Conservation (phyloP, 2,888 invertebrate species). For the Aphodius sticticus region DNA sequence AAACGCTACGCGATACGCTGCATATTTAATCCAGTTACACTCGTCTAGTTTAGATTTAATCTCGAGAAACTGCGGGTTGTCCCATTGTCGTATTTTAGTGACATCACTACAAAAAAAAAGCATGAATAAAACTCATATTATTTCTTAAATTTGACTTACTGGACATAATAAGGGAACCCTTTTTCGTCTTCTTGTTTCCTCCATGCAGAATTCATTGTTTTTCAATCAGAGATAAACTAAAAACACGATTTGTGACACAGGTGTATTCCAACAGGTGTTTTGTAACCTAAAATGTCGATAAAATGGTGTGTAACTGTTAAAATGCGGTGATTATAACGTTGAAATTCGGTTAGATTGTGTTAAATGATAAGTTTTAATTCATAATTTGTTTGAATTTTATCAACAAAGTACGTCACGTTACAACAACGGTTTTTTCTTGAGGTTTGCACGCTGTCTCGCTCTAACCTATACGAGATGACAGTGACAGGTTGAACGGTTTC, state of each 20-base stretch:
- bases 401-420: constrained; percentile 14
- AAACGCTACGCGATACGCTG: constrained; percentile 78
- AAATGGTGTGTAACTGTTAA: not conserved
- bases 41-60: constrained; percentile 67
- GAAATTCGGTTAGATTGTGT: constrained; percentile 5
- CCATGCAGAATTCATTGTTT: constrained; percentile 54
- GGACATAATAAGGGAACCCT: constrained; percentile 67
- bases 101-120: constrained; percentile 60
- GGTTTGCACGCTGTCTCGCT: constrained; percentile 11
- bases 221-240: not conserved
- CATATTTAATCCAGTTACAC: constrained; percentile 76
- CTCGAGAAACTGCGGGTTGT: constrained; percentile 68
- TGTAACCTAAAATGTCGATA: constrained; percentile 6
- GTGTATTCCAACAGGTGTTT: constrained; percentile 15
- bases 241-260: not conserved
- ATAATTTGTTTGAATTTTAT: constrained; percentile 7
- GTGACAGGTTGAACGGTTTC: not conserved
- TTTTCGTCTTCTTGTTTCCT: constrained; percentile 68
- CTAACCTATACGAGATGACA: not conserved
- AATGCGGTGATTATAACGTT: not conserved
- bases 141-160: constrained; percentile 58
- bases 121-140: constrained; percentile 6
- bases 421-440: constrained; percentile 12
- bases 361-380: constrained; percentile 20
- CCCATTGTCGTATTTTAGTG: constrained; percentile 64